Evolutionary conservation across 2,797 vertebrate species (phyloP).

Genomic region (Mus spretus): DNA sequence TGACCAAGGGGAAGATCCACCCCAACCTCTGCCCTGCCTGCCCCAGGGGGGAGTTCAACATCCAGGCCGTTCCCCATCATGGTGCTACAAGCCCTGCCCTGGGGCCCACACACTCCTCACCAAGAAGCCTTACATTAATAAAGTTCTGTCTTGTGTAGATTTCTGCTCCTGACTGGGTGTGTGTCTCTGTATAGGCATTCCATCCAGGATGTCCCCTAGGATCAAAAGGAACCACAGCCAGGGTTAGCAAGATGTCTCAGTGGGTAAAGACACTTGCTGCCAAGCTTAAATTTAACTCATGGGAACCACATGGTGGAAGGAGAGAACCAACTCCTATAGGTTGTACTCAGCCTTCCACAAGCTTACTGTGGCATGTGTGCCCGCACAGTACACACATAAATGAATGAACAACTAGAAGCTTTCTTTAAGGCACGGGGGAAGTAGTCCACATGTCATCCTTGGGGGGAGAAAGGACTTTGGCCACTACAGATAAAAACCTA

Average conservation of each 20-base stretch:
- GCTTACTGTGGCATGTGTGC: background rate
- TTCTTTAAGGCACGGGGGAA: background rate
- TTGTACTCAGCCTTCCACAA: background rate
- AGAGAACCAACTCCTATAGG: background rate
- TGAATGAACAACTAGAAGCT: background rate
- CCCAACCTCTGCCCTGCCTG: slow-evolving; percentile 43
- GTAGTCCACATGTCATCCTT: background rate
- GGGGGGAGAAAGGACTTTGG: background rate
- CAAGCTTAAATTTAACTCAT: background rate
- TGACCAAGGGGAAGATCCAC: slow-evolving; percentile 48
- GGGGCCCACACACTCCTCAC: slow-evolving; percentile 72
- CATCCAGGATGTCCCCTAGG: background rate
- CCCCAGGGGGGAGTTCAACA: slow-evolving; percentile 58
- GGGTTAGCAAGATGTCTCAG: background rate
- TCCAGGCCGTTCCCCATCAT: slow-evolving; percentile 64
- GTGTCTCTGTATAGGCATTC: background rate
- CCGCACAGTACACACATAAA: background rate
- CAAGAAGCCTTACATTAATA: slow-evolving; percentile 78
- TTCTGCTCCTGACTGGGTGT: background rate
- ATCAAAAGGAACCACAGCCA: background rate
- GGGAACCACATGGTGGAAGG: background rate
- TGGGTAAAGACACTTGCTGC: background rate
- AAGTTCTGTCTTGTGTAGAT: slow-evolving; percentile 80
- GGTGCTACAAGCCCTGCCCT: slow-evolving; percentile 76
- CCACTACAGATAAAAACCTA: background rate